A percentile compares a stretch with the other conserved stretches of the same genome.
Conservation (phyloP, 2,113 vertebrate genomes). For the Tringa solitaria region DNA sequence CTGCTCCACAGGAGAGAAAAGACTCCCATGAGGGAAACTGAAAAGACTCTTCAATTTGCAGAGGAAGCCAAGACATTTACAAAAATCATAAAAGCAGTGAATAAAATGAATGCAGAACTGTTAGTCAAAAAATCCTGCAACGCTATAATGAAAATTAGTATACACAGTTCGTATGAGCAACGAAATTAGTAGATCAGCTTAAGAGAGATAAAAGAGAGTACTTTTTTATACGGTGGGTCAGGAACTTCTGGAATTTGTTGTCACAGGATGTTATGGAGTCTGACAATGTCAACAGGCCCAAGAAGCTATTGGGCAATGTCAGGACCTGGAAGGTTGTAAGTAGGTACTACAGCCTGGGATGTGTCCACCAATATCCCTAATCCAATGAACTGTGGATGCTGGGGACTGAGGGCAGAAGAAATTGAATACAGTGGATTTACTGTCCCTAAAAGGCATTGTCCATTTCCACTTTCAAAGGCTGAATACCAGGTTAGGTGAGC, state of each 20-base stretch:
- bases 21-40: background rate
- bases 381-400: background rate
- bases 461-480: background rate
- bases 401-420: background rate
- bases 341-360: background rate
- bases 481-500: background rate
- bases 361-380: background rate
- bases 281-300: background rate
- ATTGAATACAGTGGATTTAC: fast-evolving
- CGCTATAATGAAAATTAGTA: background rate
- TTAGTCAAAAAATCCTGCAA: background rate
- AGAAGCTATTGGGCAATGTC: background rate
- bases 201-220: background rate
- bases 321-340: background rate
- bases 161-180: background rate
- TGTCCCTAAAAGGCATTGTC: background rate
- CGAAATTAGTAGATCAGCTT: background rate
- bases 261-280: background rate
- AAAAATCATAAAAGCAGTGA: background rate
- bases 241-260: background rate
- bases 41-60: background rate
- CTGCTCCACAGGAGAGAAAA: background rate
- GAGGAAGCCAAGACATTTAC: background rate
- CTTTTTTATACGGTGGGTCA: background rate
- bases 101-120: background rate